These are phyloP conservation scores for Spodoptera exigua DNA, from an alignment of 2,888 invertebrate genomes.

Conservation along the genomic window DNA sequence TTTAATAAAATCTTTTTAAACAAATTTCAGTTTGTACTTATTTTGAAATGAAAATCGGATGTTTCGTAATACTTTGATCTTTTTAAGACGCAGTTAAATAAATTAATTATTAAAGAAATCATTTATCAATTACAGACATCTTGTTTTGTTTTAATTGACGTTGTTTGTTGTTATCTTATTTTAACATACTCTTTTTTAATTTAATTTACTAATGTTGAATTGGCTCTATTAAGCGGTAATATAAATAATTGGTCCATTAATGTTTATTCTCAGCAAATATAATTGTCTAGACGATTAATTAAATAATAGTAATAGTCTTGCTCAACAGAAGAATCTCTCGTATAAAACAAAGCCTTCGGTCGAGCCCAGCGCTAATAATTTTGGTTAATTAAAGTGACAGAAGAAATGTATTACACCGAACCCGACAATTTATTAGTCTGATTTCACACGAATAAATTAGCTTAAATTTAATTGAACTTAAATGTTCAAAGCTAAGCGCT, in stretches of 20 bases:
- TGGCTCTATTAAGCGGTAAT: too few relatives aligned
- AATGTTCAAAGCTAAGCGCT: conserved; percentile 4
- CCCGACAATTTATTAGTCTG: conserved; percentile 30
- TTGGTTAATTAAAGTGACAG: conserved; percentile 31
- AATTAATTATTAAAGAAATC: too few relatives aligned
- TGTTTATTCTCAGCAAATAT: too few relatives aligned
- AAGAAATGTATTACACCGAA: conserved; percentile 23
- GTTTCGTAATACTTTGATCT: conserved; percentile 37
- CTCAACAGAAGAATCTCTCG: background rate
- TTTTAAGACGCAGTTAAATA: conserved; percentile 29
- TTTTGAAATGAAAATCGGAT: conserved; percentile 45
- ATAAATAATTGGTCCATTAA: too few relatives aligned
- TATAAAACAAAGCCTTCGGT: conserved; percentile 9
- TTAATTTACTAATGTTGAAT: too few relatives aligned
- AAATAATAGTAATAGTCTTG: conserved; percentile 1
- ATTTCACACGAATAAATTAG: conserved; percentile 29
- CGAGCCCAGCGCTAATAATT: conserved; percentile 21
- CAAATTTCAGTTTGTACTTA: conserved; percentile 10
- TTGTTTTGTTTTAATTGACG: background rate
- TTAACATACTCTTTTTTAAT: too few relatives aligned
- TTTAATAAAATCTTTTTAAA: conserved; percentile 27
- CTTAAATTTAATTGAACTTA: conserved; percentile 17
- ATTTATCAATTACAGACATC: conserved; percentile 12
- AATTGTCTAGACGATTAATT: too few relatives aligned
- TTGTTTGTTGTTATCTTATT: background rate